A percentile compares a stretch with the other conserved stretches of the same genome.
Evolutionary conservation across 92 coral and sea anemone species (phyloP).

Genomic region (Porites lobata): DNA sequence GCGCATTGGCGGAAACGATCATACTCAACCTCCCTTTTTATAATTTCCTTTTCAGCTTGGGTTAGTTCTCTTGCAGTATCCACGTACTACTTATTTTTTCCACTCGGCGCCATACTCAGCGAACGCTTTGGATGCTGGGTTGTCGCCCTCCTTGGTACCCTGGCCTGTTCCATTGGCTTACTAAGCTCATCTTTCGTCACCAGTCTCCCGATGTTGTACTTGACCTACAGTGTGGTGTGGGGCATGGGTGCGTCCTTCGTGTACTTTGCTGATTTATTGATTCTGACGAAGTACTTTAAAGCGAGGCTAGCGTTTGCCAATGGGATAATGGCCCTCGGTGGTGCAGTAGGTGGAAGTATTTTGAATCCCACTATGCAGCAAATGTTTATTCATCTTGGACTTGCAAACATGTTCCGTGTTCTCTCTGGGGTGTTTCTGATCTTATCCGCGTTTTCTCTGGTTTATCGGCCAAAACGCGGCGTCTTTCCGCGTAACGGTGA

Average conservation of each 20-base stretch:
- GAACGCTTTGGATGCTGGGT: slow-evolving; percentile 73
- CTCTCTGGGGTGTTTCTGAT: slow-evolving; percentile 55
- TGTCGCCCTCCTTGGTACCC: slow-evolving; percentile 62
- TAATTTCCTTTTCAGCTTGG: slow-evolving; percentile 44
- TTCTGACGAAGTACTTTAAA: slow-evolving; percentile 52
- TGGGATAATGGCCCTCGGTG: slow-evolving; percentile 71
- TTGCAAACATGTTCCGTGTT: slow-evolving; percentile 55
- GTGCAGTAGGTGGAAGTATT: slow-evolving; percentile 69
- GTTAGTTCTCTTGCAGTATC: slow-evolving; percentile 73
- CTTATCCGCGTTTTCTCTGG: slow-evolving; percentile 48
- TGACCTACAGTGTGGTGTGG: slow-evolving; percentile 68
- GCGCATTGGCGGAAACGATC: no score
- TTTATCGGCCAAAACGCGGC: slow-evolving; percentile 50
- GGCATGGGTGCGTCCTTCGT: slow-evolving; percentile 75
- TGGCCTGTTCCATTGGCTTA: slow-evolving; percentile 57
- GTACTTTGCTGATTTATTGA: slow-evolving; percentile 58
- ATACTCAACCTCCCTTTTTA: not conserved
- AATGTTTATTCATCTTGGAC: slow-evolving; percentile 47
- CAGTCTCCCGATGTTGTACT: slow-evolving; percentile 57
- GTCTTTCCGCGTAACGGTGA: not conserved
- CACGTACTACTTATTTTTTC: slow-evolving; percentile 63
- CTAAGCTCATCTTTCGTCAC: slow-evolving; percentile 68
- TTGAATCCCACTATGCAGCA: slow-evolving; percentile 63
- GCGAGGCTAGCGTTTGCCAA: slow-evolving; percentile 70
- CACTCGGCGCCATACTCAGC: slow-evolving; percentile 60